Conservation (phyloP, 2,888 invertebrate genomes). For the Strigamia crassipes region DNA sequence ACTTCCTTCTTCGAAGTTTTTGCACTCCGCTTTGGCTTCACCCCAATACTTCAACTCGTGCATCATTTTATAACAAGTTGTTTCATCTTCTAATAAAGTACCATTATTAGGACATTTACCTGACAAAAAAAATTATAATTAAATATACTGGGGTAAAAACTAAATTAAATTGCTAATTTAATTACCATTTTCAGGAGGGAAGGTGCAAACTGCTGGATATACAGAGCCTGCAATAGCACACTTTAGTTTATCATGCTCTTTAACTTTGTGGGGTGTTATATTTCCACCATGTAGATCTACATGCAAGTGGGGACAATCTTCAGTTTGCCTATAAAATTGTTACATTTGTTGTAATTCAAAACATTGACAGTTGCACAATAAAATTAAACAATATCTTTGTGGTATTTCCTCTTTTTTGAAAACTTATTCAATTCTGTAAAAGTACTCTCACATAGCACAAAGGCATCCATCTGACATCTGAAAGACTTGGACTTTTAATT, state of each 20-base stretch:
- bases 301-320: conserved; percentile 2
- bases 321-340: background rate
- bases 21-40: background rate
- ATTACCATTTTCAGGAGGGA: background rate
- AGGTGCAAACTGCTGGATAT: conserved; percentile 1
- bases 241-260: conserved; percentile 1
- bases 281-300: background rate
- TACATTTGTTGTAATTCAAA: background rate
- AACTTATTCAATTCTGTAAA: no score
- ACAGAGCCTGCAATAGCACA: background rate
- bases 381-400: no score
- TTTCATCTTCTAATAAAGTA: background rate
- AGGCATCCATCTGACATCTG: no score
- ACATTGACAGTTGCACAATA: no score
- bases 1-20: background rate
- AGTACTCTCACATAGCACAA: no score
- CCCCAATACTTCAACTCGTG: conserved; percentile 14
- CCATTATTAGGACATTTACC: background rate
- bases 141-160: background rate
- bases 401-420: no score
- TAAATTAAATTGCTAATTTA: background rate
- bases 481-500: no score
- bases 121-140: background rate
- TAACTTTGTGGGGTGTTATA: background rate
- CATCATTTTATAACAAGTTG: background rate